A percentile compares a stretch with the other conserved stretches of the same genome.
Evolutionary conservation across 2,797 vertebrate genomes (phyloP).

Genomic region (Enteromius trimaculatus): DNA sequence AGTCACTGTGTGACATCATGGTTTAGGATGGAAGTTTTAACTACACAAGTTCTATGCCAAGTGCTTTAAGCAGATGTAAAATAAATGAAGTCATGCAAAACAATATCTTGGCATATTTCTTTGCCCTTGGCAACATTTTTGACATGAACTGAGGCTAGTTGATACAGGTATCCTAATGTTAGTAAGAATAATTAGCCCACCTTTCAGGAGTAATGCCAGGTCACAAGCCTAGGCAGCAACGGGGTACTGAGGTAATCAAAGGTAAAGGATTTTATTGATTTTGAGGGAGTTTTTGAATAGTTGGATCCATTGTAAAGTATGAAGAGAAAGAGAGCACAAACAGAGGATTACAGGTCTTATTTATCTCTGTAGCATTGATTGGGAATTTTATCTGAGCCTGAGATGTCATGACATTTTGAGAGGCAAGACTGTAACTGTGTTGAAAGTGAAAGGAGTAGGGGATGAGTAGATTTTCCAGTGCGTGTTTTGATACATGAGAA

Average conservation of each 20-base stretch:
- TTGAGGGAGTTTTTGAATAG: background rate
- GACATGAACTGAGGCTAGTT: slow-evolving; percentile 9
- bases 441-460: background rate
- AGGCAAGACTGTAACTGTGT: slow-evolving; percentile 4
- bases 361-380: background rate
- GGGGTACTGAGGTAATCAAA: background rate
- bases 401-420: slow-evolving; percentile 53
- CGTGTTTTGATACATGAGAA: background rate
- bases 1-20: slow-evolving; percentile 22
- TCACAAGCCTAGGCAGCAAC: background rate
- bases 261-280: background rate
- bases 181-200: background rate
- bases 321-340: background rate
- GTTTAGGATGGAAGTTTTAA: slow-evolving; percentile 10
- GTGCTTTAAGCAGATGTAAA: slow-evolving; percentile 3
- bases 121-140: background rate
- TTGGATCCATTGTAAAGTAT: background rate
- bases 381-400: background rate
- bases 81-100: slow-evolving; percentile 1
- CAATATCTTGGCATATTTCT: background rate
- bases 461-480: background rate
- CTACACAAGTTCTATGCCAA: background rate
- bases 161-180: slow-evolving; percentile 8
- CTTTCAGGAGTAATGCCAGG: slow-evolving; percentile 4
- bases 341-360: background rate